phyloP scores from a whole-genome alignment of 2,888 invertebrate species.

The Gerosis bhagava region DNA sequence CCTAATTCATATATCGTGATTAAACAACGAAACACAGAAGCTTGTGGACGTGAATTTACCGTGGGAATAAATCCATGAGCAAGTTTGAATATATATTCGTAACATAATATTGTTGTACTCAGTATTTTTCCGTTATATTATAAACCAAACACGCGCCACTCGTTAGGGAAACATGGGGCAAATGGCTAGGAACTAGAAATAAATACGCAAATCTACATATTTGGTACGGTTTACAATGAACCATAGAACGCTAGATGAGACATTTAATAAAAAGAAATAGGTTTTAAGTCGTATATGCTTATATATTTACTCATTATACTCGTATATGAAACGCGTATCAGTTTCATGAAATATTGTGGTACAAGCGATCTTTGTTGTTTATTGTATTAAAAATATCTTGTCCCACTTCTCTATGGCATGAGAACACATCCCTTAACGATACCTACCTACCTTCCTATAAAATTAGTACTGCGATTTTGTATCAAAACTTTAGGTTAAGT shows the following conservation, averaged over 20 bases:
- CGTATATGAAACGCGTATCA: too few relatives aligned
- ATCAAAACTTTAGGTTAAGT: too few relatives aligned
- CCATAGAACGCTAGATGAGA: slow-evolving; percentile 20
- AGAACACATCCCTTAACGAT: too few relatives aligned
- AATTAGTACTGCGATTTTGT: too few relatives aligned
- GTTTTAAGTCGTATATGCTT: too few relatives aligned
- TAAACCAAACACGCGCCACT: slow-evolving; percentile 31
- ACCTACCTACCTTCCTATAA: too few relatives aligned
- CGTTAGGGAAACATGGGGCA: slow-evolving; percentile 42
- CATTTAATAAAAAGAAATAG: slow-evolving; percentile 1
- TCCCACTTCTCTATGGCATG: too few relatives aligned
- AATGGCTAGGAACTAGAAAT: slow-evolving; percentile 37
- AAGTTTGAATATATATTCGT: slow-evolving; percentile 3
- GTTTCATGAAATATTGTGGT: too few relatives aligned
- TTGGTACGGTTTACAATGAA: slow-evolving; percentile 34
- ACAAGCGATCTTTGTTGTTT: too few relatives aligned
- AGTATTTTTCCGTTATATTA: slow-evolving; percentile 16
- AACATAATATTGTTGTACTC: slow-evolving; percentile 10
- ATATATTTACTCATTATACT: too few relatives aligned
- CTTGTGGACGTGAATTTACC: not conserved
- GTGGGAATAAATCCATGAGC: slow-evolving; percentile 15
- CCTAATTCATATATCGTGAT: too few relatives aligned
- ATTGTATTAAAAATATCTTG: too few relatives aligned
- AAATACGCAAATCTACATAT: slow-evolving; percentile 50
- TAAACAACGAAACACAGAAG: not conserved